Base-by-base conservation (phyloP, 1,140 invertebrate species). In the Trachymyrmex cornetzi region DNA sequence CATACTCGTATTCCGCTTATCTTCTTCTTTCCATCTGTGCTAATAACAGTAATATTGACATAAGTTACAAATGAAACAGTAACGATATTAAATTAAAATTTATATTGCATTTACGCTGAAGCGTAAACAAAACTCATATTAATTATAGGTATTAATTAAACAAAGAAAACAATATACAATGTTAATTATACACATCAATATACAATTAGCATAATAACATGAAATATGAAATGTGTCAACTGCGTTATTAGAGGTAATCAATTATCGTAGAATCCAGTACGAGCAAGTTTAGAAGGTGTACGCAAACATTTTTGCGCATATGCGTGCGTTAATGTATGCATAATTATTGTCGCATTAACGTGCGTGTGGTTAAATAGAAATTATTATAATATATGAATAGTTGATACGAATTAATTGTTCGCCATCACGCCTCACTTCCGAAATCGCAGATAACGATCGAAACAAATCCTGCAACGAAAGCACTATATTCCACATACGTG, bases 361-460 rank as follows among this genome's bases (percentile, higher is more conserved):
- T 57, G 80, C 69, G 38, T 50, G 38, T 55, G 55, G 63, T 75
- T 61, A 84, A 74, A 74, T 75, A 84, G 55, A 50, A 75, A 84
- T 24, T 55, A 24, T 19, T 38, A 44, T n/a, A n/a, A n/a, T n/a
- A n/a, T 6, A 48, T 27, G 67, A 74, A 61, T 74, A 48, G 69
- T 61, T 38, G 30, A 44, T 79, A 53, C n/a, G 48, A 81, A 81
- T 84, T 84, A 84, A 84, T 84, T 74, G 69, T 57, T 34, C 50
- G 44, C 53, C 55, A 57, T 57, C 38, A 27, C 34, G 19, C 19
- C 53, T 77, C 55, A 69, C 57, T 86, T 85, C 63, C 55, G 75
- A 69, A 72, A 67, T 87, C 72, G 27, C 30, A 24, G 74, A 69
- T 82, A 87, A 88, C 71, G 71, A 72, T 67, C 38, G 72, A 61